phyloP scores from a whole-genome alignment of 2,888 invertebrate species.

The Aphidius colemani region DNA sequence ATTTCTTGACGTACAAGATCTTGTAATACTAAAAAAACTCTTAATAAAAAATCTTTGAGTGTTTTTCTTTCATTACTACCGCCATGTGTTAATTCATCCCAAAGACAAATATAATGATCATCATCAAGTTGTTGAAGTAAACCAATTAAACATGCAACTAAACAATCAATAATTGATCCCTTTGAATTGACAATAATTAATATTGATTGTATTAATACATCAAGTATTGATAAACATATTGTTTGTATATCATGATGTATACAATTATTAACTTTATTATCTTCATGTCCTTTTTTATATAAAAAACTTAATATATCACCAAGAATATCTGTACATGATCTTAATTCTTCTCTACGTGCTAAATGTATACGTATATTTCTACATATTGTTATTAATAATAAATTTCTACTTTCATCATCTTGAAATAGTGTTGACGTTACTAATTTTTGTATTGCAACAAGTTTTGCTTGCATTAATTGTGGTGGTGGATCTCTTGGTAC shows the following conservation, averaged over 20 bases:
- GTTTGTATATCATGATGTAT: conserved; percentile 82
- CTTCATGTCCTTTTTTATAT: conserved; percentile 64
- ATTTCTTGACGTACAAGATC: conserved; percentile 79
- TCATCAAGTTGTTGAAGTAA: conserved; percentile 85
- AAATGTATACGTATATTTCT: conserved; percentile 84
- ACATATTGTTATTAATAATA: conserved; percentile 82
- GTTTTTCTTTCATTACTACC: conserved; percentile 70
- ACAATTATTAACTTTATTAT: conserved; percentile 67
- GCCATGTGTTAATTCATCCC: conserved; percentile 75
- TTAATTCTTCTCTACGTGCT: conserved; percentile 78
- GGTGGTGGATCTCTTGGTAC: conserved; percentile 72
- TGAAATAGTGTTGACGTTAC: conserved; percentile 75
- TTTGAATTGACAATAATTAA: conserved; percentile 80
- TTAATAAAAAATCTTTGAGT: conserved; percentile 82
- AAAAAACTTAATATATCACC: conserved; percentile 79
- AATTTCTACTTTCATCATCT: conserved; percentile 81
- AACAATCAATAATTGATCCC: conserved; percentile 74
- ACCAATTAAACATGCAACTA: conserved; percentile 86
- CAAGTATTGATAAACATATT: conserved; percentile 78
- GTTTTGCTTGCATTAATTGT: conserved; percentile 77
- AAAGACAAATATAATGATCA: conserved; percentile 83
- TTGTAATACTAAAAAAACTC: conserved; percentile 79
- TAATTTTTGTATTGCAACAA: conserved; percentile 81
- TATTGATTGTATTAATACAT: conserved; percentile 85
- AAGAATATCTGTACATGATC: conserved; percentile 83